phyloP scores from a whole-genome alignment of 2,888 invertebrate species.

The Gisinianus flammeolus region DNA sequence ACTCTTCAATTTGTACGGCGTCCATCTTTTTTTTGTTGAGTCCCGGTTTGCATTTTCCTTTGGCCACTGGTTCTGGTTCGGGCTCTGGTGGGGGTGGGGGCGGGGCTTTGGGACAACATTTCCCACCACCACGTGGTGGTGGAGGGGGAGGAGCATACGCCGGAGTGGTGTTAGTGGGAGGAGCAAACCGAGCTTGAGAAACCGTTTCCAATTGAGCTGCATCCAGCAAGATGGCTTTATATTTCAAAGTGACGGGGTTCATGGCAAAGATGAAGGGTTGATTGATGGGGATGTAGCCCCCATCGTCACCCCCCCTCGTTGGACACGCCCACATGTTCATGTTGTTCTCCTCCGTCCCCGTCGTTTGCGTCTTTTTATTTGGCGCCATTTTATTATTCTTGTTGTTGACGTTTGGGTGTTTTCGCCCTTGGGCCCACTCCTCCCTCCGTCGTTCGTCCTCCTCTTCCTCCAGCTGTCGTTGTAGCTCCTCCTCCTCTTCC shows the following conservation, averaged over 20 bases:
- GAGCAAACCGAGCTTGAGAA: not conserved
- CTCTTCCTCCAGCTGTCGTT: not conserved
- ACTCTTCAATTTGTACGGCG: too few relatives aligned
- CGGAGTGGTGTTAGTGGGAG: not conserved
- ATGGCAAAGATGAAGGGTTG: not conserved
- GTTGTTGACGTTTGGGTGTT: too few relatives aligned
- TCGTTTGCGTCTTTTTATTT: not conserved
- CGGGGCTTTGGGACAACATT: not conserved
- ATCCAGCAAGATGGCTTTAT: constrained; percentile 15
- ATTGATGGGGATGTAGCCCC: not conserved
- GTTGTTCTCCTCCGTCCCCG: not conserved
- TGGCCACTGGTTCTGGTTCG: not conserved
- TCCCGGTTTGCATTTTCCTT: too few relatives aligned
- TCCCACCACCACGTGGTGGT: not conserved
- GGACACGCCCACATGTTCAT: not conserved
- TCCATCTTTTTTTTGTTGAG: too few relatives aligned
- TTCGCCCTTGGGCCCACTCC: too few relatives aligned
- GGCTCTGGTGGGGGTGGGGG: not conserved
- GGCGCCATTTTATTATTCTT: not conserved
- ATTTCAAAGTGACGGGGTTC: constrained; percentile 11
- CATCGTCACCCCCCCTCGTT: not conserved
- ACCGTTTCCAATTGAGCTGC: not conserved
- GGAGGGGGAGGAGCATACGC: not conserved
- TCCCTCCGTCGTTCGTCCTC: not conserved
- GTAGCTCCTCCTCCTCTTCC: not conserved